Conservation (phyloP, 2,113 vertebrate species). For the Centropus bengalensis region DNA sequence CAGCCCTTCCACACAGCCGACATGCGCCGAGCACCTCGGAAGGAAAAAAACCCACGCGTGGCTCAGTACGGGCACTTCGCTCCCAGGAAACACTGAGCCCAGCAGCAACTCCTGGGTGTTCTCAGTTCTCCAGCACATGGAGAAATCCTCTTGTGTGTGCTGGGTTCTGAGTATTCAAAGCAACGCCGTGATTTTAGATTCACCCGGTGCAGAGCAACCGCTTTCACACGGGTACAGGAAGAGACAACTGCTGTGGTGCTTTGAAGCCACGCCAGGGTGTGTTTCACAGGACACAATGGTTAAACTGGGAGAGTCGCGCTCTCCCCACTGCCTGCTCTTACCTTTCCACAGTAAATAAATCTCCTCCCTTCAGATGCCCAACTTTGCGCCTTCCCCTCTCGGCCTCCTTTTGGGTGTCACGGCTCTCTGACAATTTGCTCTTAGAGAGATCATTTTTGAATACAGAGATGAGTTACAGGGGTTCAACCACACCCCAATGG, state of each 20-base stretch:
- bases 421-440: background rate
- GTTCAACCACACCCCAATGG: background rate
- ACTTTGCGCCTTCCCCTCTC: background rate
- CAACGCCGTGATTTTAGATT: rapidly evolving
- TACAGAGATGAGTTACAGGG: background rate
- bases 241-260: rapidly evolving
- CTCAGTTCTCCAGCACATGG: background rate
- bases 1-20: background rate
- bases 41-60: background rate
- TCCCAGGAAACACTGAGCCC: background rate
- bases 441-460: constrained; percentile 8
- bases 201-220: rapidly evolving
- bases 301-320: rapidly evolving
- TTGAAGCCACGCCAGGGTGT: too few species aligned
- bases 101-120: rapidly evolving
- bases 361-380: rapidly evolving
- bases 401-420: background rate
- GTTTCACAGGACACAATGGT: background rate
- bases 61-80: constrained; percentile 17
- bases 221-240: background rate
- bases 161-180: rapidly evolving
- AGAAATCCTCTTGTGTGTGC: background rate
- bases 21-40: background rate
- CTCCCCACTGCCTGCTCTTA: rapidly evolving
- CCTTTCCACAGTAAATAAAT: background rate